Conservation (phyloP, 2,888 invertebrate species). For the Caenorhabditis parvicauda region DNA sequence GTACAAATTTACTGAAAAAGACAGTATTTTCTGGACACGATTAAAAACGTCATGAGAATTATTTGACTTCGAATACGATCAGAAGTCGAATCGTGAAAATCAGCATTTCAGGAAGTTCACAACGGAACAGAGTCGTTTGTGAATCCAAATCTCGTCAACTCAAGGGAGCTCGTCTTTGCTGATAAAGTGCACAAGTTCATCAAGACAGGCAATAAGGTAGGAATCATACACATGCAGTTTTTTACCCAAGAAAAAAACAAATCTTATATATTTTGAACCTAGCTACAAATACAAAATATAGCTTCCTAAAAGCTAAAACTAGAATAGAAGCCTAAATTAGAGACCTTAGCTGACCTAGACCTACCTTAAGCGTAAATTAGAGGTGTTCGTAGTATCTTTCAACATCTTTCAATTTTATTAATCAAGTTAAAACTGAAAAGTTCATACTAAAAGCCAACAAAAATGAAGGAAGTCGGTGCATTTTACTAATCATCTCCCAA, state of each 20-base stretch:
- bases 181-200: conserved; percentile 39
- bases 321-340: too few relatives aligned
- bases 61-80: too few relatives aligned
- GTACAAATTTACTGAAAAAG: too few relatives aligned
- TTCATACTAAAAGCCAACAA: too few relatives aligned
- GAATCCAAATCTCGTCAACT: conserved; percentile 17
- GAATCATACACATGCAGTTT: not conserved
- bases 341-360: too few relatives aligned
- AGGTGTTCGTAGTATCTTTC: not conserved
- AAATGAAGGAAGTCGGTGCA: too few relatives aligned
- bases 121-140: too few relatives aligned
- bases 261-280: not conserved
- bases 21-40: too few relatives aligned
- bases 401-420: not conserved
- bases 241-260: not conserved
- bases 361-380: too few relatives aligned
- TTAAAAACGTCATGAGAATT: too few relatives aligned
- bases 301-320: too few relatives aligned
- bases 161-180: conserved; percentile 37
- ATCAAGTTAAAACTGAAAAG: not conserved
- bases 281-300: too few relatives aligned
- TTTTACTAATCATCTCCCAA: not conserved
- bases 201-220: conserved; percentile 19
- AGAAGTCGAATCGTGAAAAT: not conserved
- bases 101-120: conserved; percentile 6